Evolutionary conservation across 1,140 invertebrate species (phyloP), one percentile per base, ranked within the genome.

Genomic region (Drosophila equinoxialis): DNA sequence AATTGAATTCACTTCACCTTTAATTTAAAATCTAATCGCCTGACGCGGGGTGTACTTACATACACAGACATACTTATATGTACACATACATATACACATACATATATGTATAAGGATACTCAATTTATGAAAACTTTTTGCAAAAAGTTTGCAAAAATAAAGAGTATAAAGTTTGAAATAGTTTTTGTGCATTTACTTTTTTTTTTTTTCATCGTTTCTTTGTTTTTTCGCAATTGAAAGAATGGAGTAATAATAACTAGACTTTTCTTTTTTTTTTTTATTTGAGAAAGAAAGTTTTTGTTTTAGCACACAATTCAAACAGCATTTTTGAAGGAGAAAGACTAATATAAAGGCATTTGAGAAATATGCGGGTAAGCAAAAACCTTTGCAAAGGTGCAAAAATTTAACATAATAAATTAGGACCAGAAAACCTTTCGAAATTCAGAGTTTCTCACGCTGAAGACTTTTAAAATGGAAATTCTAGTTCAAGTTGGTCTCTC

Each of bases 151-250:
- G 8, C 7, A 3, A 51, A 51, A 51, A 51, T 23, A 51, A 51
- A 23, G 45, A 51, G 17, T 35, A 71, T 58, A 58, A 59, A 59
- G 66, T 51, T 71, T 33, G 23, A 51, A 51, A 51, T 51, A 71
- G 68, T 57, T 71, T 54, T 26, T 42, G 35, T 54, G 62, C 17
- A 30, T 37, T 55, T 48, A 57, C 17, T 67, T 74, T 58, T 20
- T 23, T 57, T 57, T 57, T 71, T 71, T 68, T 26, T 75, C 71
- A 20, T 75, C 71, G 59, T 37, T 37, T 37, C 35, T 37, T 74
- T 58, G 30, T 23, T 57, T 55, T 68, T 26, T 72, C 72, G 62
- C 77, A 69, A 84, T 81, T 81, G 81, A 51, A 51, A n/a, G 45
- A 51, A 20, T 51, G 45, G 7, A 51, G 45, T 51, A 51, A 51